A percentile compares a stretch with the other conserved stretches of the same genome.
Evolutionary conservation across 2,888 invertebrate species (phyloP).

Genomic region (Sphaeridia pumilis): DNA sequence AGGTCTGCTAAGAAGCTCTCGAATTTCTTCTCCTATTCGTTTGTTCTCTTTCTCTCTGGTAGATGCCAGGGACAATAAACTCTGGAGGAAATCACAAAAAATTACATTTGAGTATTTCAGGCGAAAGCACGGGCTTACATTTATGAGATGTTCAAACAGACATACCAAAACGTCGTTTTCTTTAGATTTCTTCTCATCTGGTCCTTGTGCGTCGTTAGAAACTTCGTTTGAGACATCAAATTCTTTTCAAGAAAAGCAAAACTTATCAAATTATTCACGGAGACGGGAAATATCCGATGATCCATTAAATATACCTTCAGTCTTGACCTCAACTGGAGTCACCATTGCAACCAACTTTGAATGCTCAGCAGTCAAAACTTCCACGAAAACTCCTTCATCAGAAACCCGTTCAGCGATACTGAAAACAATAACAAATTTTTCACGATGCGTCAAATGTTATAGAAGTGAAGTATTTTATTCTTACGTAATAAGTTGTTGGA

Average conservation of each 20-base stretch:
- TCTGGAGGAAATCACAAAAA: conserved; percentile 45
- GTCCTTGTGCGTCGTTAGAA: too few species aligned
- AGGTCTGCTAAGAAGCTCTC: conserved; percentile 83
- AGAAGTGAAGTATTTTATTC: not conserved
- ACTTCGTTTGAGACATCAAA: too few species aligned
- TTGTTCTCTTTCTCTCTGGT: conserved; percentile 91
- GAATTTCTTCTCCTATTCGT: conserved; percentile 88
- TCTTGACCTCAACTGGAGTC: conserved; percentile 10
- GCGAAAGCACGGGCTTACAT: not conserved
- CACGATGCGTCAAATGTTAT: not conserved
- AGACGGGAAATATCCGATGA: not conserved
- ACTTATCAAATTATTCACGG: not conserved
- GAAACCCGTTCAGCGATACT: conserved; percentile 44
- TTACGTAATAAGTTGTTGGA: conserved; percentile 57
- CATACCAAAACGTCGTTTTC: conserved; percentile 31
- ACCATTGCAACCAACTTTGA: conserved; percentile 48
- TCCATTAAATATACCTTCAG: not conserved
- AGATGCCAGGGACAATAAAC: conserved; percentile 77
- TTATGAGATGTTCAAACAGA: not conserved
- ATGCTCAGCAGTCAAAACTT: conserved; percentile 48
- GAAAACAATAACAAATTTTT: conserved; percentile 16
- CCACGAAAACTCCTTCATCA: conserved; percentile 42
- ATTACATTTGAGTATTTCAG: not conserved
- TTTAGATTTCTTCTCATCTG: conserved; percentile 28
- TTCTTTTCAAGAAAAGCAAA: not conserved